These are phyloP conservation scores for Lemur catta DNA, from an alignment of 2,797 vertebrate species.

Conservation along the genomic window DNA sequence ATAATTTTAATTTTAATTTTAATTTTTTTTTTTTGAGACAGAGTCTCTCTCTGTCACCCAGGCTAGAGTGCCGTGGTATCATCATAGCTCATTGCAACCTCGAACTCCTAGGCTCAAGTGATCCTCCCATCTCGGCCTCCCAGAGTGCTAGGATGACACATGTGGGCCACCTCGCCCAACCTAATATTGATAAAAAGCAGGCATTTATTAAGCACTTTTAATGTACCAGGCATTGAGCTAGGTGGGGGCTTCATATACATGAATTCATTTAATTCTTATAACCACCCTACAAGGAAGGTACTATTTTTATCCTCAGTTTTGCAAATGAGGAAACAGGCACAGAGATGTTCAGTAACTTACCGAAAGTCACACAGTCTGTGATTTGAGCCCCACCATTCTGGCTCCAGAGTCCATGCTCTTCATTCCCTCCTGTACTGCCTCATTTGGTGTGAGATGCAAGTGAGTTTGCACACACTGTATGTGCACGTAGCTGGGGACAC, in stretches of 20 bases:
- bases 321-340: not conserved
- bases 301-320: not conserved
- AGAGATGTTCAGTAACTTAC: not conserved
- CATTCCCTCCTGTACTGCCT: not conserved
- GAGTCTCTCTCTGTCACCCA: not conserved
- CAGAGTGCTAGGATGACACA: not conserved
- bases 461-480: not conserved
- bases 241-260: not conserved
- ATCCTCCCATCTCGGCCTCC: not conserved
- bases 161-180: fast-evolving
- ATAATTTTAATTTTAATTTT: not conserved
- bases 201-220: not conserved
- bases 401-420: not conserved
- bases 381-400: not conserved
- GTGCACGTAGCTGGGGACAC: not conserved
- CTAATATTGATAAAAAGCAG: not conserved
- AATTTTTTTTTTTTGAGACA: not conserved
- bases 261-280: not conserved
- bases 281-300: not conserved
- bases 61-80: not conserved
- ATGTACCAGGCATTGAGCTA: not conserved
- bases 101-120: not conserved
- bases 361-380: not conserved
- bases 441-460: not conserved
- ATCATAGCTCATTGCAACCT: not conserved